Percentiles rank a stretch among this genome's conserved stretches.
Conservation (phyloP, 2,113 vertebrate genomes). For the Callopanchax toddi region DNA sequence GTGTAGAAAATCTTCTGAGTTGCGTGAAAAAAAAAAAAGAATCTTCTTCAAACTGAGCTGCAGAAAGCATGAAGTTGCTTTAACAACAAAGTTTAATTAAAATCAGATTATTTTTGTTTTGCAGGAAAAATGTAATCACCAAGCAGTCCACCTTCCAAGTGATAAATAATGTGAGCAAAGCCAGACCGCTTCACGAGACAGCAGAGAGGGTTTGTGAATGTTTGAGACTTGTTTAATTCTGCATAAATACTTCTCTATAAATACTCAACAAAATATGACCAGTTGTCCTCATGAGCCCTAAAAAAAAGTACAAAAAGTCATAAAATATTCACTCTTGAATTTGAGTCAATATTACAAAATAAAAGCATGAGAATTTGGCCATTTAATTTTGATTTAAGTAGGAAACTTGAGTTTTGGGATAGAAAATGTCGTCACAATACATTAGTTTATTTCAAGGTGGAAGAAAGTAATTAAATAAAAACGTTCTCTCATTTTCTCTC, state of each 20-base stretch:
- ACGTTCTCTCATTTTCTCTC: neutral
- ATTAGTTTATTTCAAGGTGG: no score
- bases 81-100: slow-evolving; percentile 3
- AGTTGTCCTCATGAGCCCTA: no score
- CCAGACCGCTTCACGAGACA: neutral
- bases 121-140: neutral
- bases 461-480: no score
- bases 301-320: neutral
- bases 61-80: neutral
- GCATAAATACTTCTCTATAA: neutral
- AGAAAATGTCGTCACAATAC: no score
- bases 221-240: neutral
- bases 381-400: neutral
- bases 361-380: no score
- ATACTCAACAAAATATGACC: neutral
- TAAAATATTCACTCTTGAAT: neutral
- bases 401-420: neutral
- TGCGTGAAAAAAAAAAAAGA: neutral
- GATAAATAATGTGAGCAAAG: neutral
- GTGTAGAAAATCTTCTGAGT: neutral
- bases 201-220: neutral
- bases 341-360: neutral
- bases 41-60: neutral
- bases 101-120: slow-evolving; percentile 14
- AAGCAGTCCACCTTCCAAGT: neutral